Percentiles rank a stretch among this genome's conserved stretches.
Evolutionary conservation across 1,140 invertebrate genomes (phyloP).

Genomic region (Semibalanus balanoides): DNA sequence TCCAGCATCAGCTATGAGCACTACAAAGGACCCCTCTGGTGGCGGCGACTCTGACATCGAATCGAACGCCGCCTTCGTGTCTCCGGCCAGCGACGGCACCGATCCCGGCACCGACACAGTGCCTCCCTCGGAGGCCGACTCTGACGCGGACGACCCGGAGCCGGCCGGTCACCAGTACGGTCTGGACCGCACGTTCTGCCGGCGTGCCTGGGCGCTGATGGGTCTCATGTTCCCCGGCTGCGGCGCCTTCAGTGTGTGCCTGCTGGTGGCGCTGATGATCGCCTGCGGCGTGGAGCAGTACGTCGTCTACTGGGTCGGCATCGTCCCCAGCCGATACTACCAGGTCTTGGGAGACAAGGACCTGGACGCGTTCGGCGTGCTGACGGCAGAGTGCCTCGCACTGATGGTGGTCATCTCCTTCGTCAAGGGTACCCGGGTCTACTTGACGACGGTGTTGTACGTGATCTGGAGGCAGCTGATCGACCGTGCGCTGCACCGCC

Average conservation of each 20-base stretch:
- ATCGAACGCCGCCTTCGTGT: too few species aligned
- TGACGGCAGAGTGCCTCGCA: slow-evolving; percentile 28
- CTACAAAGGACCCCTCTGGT: neutral
- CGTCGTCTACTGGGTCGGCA: slow-evolving; percentile 37
- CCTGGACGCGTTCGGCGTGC: slow-evolving; percentile 29
- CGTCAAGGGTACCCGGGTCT: slow-evolving; percentile 31
- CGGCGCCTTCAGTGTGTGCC: slow-evolving; percentile 23
- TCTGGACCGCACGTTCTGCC: slow-evolving; percentile 30
- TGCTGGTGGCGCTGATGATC: slow-evolving; percentile 29
- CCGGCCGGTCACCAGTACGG: slow-evolving; percentile 9
- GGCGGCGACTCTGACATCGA: neutral
- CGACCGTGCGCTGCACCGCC: slow-evolving; percentile 30
- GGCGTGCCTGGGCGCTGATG: slow-evolving; percentile 28
- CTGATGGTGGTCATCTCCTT: slow-evolving; percentile 35
- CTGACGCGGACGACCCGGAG: neutral
- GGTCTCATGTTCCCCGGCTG: slow-evolving; percentile 29
- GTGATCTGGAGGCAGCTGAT: slow-evolving; percentile 35
- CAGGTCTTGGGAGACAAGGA: slow-evolving; percentile 37
- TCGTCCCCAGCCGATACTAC: slow-evolving; percentile 39
- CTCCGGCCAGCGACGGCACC: too few species aligned
- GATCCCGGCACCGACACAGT: too few species aligned
- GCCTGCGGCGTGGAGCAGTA: slow-evolving; percentile 34
- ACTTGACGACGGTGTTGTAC: slow-evolving; percentile 32
- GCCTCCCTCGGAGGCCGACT: too few species aligned
- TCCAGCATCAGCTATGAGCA: neutral